Evolutionary conservation across 2,797 vertebrate species (phyloP).

Genomic region (Chaenodraco wilsoni): DNA sequence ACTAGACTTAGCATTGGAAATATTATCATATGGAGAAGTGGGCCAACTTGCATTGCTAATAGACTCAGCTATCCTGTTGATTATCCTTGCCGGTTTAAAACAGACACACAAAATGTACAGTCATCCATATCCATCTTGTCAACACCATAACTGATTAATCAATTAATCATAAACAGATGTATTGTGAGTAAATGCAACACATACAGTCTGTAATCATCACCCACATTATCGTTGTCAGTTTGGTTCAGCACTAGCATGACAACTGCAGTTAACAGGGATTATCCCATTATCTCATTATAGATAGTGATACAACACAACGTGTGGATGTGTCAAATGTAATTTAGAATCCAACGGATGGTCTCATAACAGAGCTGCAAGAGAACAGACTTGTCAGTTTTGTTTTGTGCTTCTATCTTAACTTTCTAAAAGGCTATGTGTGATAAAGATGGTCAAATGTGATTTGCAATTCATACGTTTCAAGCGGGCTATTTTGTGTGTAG

Average conservation of each 20-base stretch:
- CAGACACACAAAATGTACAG: not conserved
- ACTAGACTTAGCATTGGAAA: not conserved
- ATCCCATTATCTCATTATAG: constrained; percentile 64
- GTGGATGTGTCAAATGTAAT: not conserved
- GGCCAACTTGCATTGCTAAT: not conserved
- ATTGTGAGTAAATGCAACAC: constrained; percentile 5
- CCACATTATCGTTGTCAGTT: constrained; percentile 8
- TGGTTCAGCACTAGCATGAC: constrained; percentile 30
- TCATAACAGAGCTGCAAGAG: constrained; percentile 4
- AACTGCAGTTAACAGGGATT: constrained; percentile 48
- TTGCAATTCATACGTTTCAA: too few species aligned
- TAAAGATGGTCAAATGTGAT: not conserved
- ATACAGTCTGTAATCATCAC: constrained; percentile 12
- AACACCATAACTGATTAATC: not conserved
- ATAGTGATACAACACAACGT: constrained; percentile 10
- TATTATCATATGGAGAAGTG: not conserved
- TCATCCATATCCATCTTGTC: constrained; percentile 2
- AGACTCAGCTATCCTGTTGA: not conserved
- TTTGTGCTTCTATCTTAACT: not conserved
- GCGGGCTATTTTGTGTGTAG: not conserved
- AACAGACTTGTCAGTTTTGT: not conserved
- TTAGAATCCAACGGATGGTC: not conserved
- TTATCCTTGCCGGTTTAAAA: constrained; percentile 11
- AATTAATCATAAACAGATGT: constrained; percentile 13
- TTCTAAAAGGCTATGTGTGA: not conserved